Percentiles rank a stretch among this genome's conserved stretches.
Evolutionary conservation across 2,888 invertebrate species (phyloP).

Genomic region (Eustalomyia histrio): DNA sequence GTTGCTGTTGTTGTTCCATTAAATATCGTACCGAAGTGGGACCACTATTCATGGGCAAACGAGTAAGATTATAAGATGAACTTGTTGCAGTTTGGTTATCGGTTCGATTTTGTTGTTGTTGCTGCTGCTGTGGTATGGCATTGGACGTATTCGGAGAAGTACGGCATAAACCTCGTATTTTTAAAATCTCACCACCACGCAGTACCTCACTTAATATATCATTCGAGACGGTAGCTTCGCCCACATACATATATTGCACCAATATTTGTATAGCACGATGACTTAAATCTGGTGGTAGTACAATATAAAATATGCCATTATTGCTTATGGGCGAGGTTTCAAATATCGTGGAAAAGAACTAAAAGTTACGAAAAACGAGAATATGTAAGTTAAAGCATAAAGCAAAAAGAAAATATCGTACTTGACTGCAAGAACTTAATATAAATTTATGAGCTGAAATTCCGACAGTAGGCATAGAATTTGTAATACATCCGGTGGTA

Average conservation of each 20-base stretch:
- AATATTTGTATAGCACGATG: conserved; percentile 89
- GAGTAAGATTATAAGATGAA: conserved; percentile 69
- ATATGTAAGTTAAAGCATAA: not conserved
- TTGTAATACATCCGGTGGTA: conserved; percentile 80
- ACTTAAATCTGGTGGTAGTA: conserved; percentile 90
- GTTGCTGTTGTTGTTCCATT: conserved; percentile 69
- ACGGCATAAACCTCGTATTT: conserved; percentile 90
- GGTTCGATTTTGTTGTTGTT: conserved; percentile 45
- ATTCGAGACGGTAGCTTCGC: conserved; percentile 89
- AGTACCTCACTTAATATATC: conserved; percentile 90
- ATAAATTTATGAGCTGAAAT: conserved; percentile 92
- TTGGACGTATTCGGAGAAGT: conserved; percentile 72
- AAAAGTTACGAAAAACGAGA: not conserved
- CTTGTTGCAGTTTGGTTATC: conserved; percentile 50
- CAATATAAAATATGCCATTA: conserved; percentile 83
- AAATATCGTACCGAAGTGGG: conserved; percentile 64
- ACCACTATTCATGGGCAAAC: conserved; percentile 67
- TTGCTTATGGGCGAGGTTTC: conserved; percentile 76
- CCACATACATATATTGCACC: conserved; percentile 92
- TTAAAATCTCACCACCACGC: conserved; percentile 89
- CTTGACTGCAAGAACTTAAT: conserved; percentile 88
- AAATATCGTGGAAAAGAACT: conserved; percentile 79
- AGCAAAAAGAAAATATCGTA: conserved; percentile 51
- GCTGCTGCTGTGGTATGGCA: conserved; percentile 39
- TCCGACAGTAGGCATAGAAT: conserved; percentile 82